phyloP scores from a whole-genome alignment of 2,888 invertebrate genomes.

The Andrena camellia region DNA sequence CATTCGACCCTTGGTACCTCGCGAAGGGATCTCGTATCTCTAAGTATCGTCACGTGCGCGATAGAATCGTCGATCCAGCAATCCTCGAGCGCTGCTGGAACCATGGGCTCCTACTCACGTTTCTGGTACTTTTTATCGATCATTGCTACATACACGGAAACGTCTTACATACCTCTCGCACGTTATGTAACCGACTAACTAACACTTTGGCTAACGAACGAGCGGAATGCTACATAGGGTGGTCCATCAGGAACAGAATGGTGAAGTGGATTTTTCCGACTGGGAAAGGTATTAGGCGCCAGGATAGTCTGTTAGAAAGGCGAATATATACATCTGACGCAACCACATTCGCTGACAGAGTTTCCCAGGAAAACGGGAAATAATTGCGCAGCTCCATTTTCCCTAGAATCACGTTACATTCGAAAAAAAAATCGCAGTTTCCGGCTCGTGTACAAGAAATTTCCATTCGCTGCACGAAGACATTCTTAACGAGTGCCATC shows the following conservation, averaged over 20 bases:
- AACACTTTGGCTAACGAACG: not conserved
- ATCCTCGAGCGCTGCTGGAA: not conserved
- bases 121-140: conserved; percentile 16
- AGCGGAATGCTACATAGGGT: not conserved
- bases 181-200: conserved; percentile 18
- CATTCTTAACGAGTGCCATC: conserved; percentile 56
- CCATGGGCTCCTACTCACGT: conserved; percentile 5
- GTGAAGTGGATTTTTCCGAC: too few relatives aligned
- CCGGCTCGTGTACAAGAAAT: conserved; percentile 23
- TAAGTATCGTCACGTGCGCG: not conserved
- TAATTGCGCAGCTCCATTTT: conserved; percentile 23
- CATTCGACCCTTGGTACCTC: not conserved
- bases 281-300: too few relatives aligned
- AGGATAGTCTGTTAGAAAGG: too few relatives aligned
- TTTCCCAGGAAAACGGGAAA: conserved; percentile 10
- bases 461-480: conserved; percentile 50
- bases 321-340: too few relatives aligned
- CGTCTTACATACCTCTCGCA: not conserved
- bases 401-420: not conserved
- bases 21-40: not conserved
- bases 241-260: not conserved
- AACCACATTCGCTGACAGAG: not conserved
- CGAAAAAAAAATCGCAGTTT: conserved; percentile 11
- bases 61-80: conserved; percentile 8
- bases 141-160: conserved; percentile 20